Evolutionary conservation across 2,888 invertebrate genomes (phyloP), one percentile per base, ranked within the genome.

Genomic region (Nemotelus nigrinus): DNA sequence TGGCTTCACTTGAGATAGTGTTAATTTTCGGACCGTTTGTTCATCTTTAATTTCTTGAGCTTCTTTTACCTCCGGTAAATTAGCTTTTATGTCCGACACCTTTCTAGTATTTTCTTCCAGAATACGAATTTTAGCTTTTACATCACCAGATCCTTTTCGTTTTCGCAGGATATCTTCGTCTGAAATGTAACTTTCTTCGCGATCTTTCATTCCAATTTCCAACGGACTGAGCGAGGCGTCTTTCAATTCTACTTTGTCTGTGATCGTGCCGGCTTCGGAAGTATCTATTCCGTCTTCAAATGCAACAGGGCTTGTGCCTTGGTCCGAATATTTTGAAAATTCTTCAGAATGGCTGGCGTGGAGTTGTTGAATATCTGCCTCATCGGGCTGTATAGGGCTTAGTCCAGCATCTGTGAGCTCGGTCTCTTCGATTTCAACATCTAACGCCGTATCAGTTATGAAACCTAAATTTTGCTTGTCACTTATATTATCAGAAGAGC

Each of bases 361-460:
- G 7, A 85, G 83, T 58, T 84, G 84, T 10, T 85, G 84, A 50
- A 84, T 71, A 44, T 83, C 84, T 10, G 86, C 81, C 81, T 89
- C 89, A 81, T 89, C 89, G 8, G 88, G 88, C 83, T 88, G 89
- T 64, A 90, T 89, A 2, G 90, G 89, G 82, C 89, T 89, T 71
- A 90, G 82, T 3, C 89, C 90, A 47, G 89, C 89, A 82, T 90
- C 89, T 2, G 89, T 89, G 50, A 89, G 83, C 83, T 90, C 89
- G 67, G 86, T 86, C 83, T 89, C 89, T 84, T 89, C 89, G 45
- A 83, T 81, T 81, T 87, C 86, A 53, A 85, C 84, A 79, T 86
- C 86, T 44, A 86, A 84, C 2, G 87, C 86, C 39, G 86, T 88
- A 80, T 89, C 89, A 2, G 89, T 89, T 55, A 86, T 85, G 77